Conservation (phyloP, 2,888 invertebrate genomes). For the Allolobophora icterica region DNA sequence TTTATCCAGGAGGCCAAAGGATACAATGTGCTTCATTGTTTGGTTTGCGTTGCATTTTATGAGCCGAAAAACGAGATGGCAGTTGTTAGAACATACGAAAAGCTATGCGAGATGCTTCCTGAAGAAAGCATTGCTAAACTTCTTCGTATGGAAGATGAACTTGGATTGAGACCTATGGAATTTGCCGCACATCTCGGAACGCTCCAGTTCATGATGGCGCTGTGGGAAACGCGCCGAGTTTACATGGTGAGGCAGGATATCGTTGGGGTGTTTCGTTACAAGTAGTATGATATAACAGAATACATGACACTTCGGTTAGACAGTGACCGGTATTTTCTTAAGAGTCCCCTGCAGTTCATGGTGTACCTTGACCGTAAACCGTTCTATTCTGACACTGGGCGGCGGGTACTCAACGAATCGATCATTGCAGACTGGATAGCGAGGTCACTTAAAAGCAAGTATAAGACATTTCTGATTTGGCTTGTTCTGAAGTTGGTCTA, state of each 20-base stretch:
- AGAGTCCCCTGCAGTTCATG: slow-evolving; percentile 20
- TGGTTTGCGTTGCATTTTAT: slow-evolving; percentile 23
- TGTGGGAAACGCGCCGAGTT: background rate
- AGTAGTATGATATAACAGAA: slow-evolving; percentile 33
- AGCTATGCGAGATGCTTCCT: background rate
- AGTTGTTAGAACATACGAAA: background rate
- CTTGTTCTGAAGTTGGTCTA: background rate
- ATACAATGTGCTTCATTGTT: slow-evolving; percentile 25
- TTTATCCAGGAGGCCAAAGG: background rate
- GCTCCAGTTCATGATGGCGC: slow-evolving; percentile 1
- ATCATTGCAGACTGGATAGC: slow-evolving; percentile 24
- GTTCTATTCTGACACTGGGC: background rate
- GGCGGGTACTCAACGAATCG: background rate
- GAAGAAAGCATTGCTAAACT: background rate
- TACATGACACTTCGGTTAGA: background rate
- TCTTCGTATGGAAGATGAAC: background rate
- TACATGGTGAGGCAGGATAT: background rate
- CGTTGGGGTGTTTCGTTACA: slow-evolving; percentile 21
- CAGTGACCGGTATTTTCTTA: background rate
- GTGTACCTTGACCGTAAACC: background rate
- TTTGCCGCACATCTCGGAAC: slow-evolving; percentile 27
- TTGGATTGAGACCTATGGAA: slow-evolving; percentile 5
- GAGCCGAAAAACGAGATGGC: background rate
- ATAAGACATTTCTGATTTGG: background rate
- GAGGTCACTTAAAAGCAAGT: slow-evolving; percentile 20